Conservation (phyloP, 92 coral and sea anemone genomes). For the Ricordea florida region DNA sequence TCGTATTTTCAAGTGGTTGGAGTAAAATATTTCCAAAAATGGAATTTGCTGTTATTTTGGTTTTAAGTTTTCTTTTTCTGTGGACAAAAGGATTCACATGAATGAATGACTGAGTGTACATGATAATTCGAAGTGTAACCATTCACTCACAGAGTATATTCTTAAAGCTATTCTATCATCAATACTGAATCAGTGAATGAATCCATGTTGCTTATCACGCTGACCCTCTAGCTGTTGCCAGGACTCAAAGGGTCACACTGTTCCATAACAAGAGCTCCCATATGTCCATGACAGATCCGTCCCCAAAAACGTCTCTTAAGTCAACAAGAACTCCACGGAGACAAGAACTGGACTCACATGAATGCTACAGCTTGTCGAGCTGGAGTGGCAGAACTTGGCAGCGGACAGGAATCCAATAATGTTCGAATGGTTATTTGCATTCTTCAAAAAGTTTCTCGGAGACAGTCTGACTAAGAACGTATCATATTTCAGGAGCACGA, state of each 20-base stretch:
- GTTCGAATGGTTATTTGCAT: slow-evolving; percentile 17
- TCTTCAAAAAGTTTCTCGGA: slow-evolving; percentile 22
- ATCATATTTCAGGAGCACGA: slow-evolving; percentile 3
- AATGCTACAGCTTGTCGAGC: slow-evolving; percentile 37
- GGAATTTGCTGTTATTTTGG: too few species aligned
- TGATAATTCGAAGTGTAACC: too few species aligned
- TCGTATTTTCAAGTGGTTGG: too few species aligned
- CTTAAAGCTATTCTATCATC: background rate
- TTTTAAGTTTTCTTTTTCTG: too few species aligned
- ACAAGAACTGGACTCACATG: background rate
- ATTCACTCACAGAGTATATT: background rate
- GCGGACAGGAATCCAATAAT: slow-evolving; percentile 1
- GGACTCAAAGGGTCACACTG: background rate
- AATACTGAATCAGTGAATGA: background rate
- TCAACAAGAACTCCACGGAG: background rate
- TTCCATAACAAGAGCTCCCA: background rate
- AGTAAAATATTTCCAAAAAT: too few species aligned
- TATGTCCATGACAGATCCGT: too few species aligned
- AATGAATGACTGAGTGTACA: too few species aligned
- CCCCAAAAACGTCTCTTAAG: background rate
- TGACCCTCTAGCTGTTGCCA: background rate
- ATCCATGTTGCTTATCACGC: background rate
- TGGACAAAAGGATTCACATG: too few species aligned
- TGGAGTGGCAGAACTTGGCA: slow-evolving; percentile 26
- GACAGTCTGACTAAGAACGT: background rate